These are phyloP conservation scores for Syngnathus floridae DNA, from an alignment of 2,113 vertebrate species.

Conservation along the genomic window DNA sequence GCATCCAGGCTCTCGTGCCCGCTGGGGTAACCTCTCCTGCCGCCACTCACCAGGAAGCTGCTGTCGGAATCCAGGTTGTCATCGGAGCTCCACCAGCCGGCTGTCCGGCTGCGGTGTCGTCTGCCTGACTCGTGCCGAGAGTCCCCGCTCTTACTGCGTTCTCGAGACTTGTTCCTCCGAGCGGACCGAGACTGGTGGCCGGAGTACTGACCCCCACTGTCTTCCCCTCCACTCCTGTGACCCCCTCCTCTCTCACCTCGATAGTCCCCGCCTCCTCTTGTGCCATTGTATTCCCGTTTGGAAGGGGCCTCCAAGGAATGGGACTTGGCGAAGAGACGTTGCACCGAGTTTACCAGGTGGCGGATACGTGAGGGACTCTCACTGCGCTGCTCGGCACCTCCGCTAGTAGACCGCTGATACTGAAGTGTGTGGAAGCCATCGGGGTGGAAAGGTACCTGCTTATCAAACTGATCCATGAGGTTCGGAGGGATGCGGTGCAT, in stretches of 20 bases:
- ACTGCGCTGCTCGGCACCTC: slow-evolving; percentile 82
- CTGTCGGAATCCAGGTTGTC: slow-evolving; percentile 99
- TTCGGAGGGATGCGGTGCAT: slow-evolving; percentile 90
- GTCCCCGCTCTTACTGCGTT: slow-evolving; percentile 89
- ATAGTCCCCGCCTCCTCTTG: slow-evolving; percentile 75
- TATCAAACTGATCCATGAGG: slow-evolving; percentile 93
- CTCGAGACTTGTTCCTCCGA: slow-evolving; percentile 82
- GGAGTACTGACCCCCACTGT: slow-evolving; percentile 64
- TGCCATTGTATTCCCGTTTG: slow-evolving; percentile 89
- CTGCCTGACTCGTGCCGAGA: slow-evolving; percentile 76
- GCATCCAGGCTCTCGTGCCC: slow-evolving; percentile 89
- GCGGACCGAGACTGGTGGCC: slow-evolving; percentile 81
- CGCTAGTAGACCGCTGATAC: slow-evolving; percentile 86
- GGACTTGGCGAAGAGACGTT: slow-evolving; percentile 97
- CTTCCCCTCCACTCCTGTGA: slow-evolving; percentile 79
- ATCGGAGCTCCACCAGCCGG: slow-evolving; percentile 98
- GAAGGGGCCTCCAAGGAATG: slow-evolving; percentile 92
- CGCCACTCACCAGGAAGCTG: slow-evolving; percentile 81
- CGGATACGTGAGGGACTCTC: slow-evolving; percentile 97
- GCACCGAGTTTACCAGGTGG: slow-evolving; percentile 96
- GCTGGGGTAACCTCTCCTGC: slow-evolving; percentile 71
- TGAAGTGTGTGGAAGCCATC: slow-evolving; percentile 97
- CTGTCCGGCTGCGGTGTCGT: slow-evolving; percentile 84
- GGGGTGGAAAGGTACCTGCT: slow-evolving; percentile 93
- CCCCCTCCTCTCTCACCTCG: slow-evolving; percentile 72